Percentiles rank a stretch among this genome's conserved stretches.
Conservation (phyloP, 2,113 vertebrate genomes). For the Thamnophis sirtalis region DNA sequence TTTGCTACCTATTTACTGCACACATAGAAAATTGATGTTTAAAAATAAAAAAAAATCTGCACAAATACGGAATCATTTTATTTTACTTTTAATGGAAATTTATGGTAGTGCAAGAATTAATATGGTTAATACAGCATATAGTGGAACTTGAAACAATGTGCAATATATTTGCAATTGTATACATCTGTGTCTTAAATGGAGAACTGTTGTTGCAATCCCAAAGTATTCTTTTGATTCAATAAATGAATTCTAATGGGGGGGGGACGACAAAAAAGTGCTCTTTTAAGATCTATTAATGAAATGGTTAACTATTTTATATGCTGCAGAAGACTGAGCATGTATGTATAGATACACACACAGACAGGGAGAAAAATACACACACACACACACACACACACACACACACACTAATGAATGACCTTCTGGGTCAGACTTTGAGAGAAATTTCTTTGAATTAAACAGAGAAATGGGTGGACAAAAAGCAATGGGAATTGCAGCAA, state of each 20-base stretch:
- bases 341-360: background rate
- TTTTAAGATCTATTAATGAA: background rate
- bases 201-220: background rate
- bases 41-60: slow-evolving; percentile 24
- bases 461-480: background rate
- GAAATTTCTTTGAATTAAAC: background rate
- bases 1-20: slow-evolving; percentile 28
- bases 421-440: background rate
- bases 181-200: slow-evolving; percentile 5
- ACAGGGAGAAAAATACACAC: background rate
- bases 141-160: slow-evolving; percentile 34
- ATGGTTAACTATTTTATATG: background rate
- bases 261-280: background rate
- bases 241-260: background rate
- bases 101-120: background rate
- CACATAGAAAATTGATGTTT: slow-evolving; percentile 10
- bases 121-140: slow-evolving; percentile 46
- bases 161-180: slow-evolving; percentile 26
- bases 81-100: slow-evolving; percentile 12
- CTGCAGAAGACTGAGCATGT: background rate
- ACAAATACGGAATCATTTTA: slow-evolving; percentile 23
- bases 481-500: background rate
- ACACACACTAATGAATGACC: background rate
- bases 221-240: background rate
- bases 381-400: no score